These are phyloP conservation scores for Cynaeus angustus DNA, from an alignment of 2,888 invertebrate species.

Conservation along the genomic window DNA sequence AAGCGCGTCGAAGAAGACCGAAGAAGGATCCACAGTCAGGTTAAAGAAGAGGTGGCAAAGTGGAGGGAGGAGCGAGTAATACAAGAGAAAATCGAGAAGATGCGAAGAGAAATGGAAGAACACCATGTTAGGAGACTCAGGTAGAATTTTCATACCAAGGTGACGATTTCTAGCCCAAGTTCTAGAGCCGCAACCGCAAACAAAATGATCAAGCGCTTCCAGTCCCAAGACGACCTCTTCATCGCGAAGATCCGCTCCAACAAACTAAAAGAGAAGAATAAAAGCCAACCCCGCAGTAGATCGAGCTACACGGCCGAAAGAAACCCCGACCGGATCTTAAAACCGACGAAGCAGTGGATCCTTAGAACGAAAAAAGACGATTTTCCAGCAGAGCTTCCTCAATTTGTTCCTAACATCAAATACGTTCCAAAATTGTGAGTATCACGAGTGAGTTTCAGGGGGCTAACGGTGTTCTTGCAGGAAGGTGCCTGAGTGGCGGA, in stretches of 20 bases:
- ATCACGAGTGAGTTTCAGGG: constrained; percentile 27
- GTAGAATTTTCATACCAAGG: constrained; percentile 11
- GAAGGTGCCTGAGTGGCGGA: constrained; percentile 18
- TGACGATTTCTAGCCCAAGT: no score
- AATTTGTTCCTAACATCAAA: constrained; percentile 48
- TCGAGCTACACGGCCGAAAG: constrained; percentile 57
- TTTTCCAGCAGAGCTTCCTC: constrained; percentile 21
- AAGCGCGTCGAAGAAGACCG: constrained; percentile 58
- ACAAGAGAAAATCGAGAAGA: constrained; percentile 54
- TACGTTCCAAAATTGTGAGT: constrained; percentile 62
- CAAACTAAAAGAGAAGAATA: constrained; percentile 48
- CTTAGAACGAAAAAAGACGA: constrained; percentile 36
- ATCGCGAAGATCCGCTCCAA: constrained; percentile 60
- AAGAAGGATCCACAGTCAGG: constrained; percentile 52
- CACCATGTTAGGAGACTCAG: constrained; percentile 45
- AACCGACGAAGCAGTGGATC: constrained; percentile 69
- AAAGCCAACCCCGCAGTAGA: constrained; percentile 55
- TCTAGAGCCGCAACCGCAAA: constrained; percentile 62
- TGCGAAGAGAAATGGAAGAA: constrained; percentile 46
- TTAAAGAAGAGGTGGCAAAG: constrained; percentile 45
- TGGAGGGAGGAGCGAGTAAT: constrained; percentile 49
- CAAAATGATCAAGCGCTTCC: constrained; percentile 67
- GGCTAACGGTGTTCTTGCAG: constrained; percentile 27
- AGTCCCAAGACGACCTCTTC: constrained; percentile 65
- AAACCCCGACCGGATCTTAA: constrained; percentile 65